These are phyloP conservation scores for Oreochromis niloticus DNA, from an alignment of 2,113 vertebrate genomes.

Conservation along the genomic window DNA sequence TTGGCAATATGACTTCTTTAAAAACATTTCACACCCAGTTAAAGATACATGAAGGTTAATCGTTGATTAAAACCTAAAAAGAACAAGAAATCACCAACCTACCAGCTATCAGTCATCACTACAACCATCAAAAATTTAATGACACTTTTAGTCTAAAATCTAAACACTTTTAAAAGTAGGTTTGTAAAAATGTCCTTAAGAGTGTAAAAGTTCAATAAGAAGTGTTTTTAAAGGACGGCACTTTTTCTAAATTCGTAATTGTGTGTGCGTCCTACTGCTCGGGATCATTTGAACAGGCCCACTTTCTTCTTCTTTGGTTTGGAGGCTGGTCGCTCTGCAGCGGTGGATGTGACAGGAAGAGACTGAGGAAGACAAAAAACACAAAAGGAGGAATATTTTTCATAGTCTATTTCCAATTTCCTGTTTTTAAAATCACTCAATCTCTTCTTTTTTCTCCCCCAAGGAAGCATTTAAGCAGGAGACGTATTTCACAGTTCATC, in stretches of 20 bases:
- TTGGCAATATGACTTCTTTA: background rate
- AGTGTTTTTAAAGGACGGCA: background rate
- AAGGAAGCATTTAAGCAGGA: background rate
- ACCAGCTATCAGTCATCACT: background rate
- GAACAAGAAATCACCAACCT: background rate
- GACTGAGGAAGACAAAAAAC: background rate
- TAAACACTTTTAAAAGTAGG: background rate
- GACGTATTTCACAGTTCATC: background rate
- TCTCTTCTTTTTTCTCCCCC: background rate
- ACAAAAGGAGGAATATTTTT: background rate
- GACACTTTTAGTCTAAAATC: background rate
- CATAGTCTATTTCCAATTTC: background rate
- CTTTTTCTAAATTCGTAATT: background rate
- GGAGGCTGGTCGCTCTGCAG: slow-evolving; percentile 2
- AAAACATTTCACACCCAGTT: background rate
- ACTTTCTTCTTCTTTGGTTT: slow-evolving; percentile 74
- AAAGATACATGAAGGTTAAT: background rate
- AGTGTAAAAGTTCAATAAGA: background rate
- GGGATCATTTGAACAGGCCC: slow-evolving; percentile 67
- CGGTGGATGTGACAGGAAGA: background rate
- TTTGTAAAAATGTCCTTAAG: background rate
- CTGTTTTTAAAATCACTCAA: background rate
- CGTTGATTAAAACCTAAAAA: background rate
- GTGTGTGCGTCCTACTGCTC: background rate
- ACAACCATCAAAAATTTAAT: background rate